These are phyloP conservation scores for Scaptomyza parva DNA, from an alignment of 2,888 invertebrate genomes.

Conservation along the genomic window DNA sequence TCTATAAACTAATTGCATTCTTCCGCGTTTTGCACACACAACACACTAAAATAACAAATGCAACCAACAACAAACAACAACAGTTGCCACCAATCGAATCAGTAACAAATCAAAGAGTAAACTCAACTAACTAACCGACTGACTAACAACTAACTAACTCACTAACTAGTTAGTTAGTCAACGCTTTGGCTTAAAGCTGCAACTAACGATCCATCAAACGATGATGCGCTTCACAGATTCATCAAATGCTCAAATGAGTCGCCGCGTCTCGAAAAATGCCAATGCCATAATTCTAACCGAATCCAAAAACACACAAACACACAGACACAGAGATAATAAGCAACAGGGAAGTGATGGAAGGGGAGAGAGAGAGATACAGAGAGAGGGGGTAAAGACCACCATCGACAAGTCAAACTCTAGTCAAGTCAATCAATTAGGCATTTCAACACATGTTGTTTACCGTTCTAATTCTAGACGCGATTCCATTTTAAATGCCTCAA, in stretches of 20 bases:
- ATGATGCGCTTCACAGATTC: slow-evolving; percentile 40
- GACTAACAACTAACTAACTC: slow-evolving; percentile 3
- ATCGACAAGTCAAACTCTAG: slow-evolving; percentile 45
- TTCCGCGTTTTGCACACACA: slow-evolving; percentile 58
- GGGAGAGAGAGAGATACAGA: background rate
- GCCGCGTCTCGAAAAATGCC: slow-evolving; percentile 63
- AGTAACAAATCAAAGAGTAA: slow-evolving; percentile 46
- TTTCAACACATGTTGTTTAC: slow-evolving; percentile 80
- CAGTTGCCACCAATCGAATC: slow-evolving; percentile 35
- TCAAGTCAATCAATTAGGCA: slow-evolving; percentile 79
- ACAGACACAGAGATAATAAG: slow-evolving; percentile 9
- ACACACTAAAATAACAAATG: slow-evolving; percentile 36
- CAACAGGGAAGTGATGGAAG: background rate
- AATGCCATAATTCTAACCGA: slow-evolving; percentile 67
- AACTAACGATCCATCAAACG: slow-evolving; percentile 51
- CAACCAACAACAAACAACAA: too few species aligned
- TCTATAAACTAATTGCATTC: slow-evolving; percentile 70
- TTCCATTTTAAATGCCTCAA: slow-evolving; percentile 66
- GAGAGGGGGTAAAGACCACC: slow-evolving; percentile 49
- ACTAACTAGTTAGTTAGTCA: slow-evolving; percentile 24
- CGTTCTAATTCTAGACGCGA: slow-evolving; percentile 73
- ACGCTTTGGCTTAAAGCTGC: too few species aligned
- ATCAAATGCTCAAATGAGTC: slow-evolving; percentile 50
- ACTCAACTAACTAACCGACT: slow-evolving; percentile 25
- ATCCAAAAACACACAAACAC: too few species aligned